Evolutionary conservation across 2,888 invertebrate species (phyloP).

Genomic region (Pimpla rufipes): DNA sequence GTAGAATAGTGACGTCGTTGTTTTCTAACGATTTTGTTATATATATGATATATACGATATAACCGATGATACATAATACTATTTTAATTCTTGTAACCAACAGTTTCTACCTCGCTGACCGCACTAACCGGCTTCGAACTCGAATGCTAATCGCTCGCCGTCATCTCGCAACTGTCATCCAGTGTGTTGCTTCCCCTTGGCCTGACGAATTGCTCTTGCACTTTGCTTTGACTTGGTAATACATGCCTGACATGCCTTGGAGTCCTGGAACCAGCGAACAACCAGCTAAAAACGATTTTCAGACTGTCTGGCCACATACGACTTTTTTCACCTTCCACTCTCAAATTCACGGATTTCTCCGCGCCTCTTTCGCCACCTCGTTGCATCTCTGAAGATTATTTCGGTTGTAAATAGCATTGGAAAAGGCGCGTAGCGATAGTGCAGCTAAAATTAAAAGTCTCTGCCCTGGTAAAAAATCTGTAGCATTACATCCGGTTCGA

Average conservation of each 20-base stretch:
- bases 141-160: conserved; percentile 48
- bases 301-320: neutral
- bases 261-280: neutral
- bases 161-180: conserved; percentile 38
- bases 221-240: conserved; percentile 18
- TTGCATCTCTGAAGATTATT: conserved; percentile 6
- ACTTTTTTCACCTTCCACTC: neutral
- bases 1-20: conserved; percentile 64
- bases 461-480: too few relatives aligned
- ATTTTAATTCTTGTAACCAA: conserved; percentile 51
- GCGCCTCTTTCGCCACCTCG: neutral
- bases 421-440: neutral
- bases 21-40: conserved; percentile 38
- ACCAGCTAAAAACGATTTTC: neutral
- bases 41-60: conserved; percentile 14
- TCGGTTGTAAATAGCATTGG: neutral
- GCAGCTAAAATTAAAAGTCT: neutral
- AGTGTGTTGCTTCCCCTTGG: conserved; percentile 68
- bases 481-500: too few relatives aligned
- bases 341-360: neutral
- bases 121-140: conserved; percentile 43
- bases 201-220: conserved; percentile 37
- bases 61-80: conserved; percentile 21
- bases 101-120: conserved; percentile 51
- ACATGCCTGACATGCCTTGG: neutral